Evolutionary conservation across 2,888 invertebrate species (phyloP), one percentile per base, ranked within the genome.

Genomic region (Cephus rjabovi): DNA sequence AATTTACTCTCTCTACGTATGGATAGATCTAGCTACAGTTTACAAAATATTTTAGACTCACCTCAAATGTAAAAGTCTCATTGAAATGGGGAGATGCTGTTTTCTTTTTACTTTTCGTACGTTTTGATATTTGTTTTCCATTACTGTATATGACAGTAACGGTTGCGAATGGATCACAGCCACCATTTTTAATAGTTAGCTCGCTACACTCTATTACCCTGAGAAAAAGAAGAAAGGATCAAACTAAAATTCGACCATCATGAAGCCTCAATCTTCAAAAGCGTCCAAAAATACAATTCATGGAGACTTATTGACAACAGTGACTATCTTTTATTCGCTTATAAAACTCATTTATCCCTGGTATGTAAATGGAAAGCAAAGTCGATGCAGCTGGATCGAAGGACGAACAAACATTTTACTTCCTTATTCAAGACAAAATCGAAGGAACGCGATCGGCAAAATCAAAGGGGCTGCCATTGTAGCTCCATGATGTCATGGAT

Each of bases 91-190:
- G 98, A 90, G 96, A 96, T 83, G 96, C 95, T 76, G 97, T 98
- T 94, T 98, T 98, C 93, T 97, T 98, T 91, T 95, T 95, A 81
- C 96, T 95, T 92, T 96, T 97, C 68, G 98, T 97, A 89, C 96
- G 94, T 91, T 95, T 95, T 84, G 95, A 94, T 86, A 96, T 94
- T 92, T 95, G 94, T 90, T 96, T 95, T 81, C 95, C 96, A 92
- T 97, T 97, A 81, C 96, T 95, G 92, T 96, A 96, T 80, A 95
- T 93, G 79, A 97, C 95, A 76, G 96, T 95, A 88, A 97, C 95
- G 85, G 95, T 94, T 83, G 97, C 97, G 92, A 96, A 98, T 23
- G 98, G 97, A 93, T 98, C 98, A 93, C 98, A 98, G 87, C 96
- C 95, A 86, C 97, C 97, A 92, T 97, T 97, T 91, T 96, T 97